A percentile compares a stretch with the other conserved stretches of the same genome.
phyloP scores from a whole-genome alignment of 2,113 vertebrate genomes.

The Gila orcuttii region DNA sequence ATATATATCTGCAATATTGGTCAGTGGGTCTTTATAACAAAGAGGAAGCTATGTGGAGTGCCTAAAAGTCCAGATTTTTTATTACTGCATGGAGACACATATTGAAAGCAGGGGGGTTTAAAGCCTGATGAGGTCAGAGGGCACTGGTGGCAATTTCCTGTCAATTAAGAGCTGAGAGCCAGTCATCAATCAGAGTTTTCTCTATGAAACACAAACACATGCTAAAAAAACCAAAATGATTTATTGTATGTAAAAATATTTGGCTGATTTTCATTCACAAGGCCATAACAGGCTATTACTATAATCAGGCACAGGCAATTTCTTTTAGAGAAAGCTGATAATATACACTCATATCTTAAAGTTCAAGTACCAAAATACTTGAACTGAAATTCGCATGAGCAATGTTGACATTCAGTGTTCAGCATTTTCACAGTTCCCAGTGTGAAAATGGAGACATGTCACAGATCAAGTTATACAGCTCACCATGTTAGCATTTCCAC shows the following conservation, averaged over 20 bases:
- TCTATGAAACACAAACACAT: background rate
- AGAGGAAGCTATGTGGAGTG: background rate
- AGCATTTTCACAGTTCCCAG: background rate
- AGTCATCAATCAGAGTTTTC: conserved; percentile 70
- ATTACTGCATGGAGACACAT: conserved; percentile 8
- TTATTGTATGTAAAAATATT: background rate
- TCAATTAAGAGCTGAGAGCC: conserved; percentile 64
- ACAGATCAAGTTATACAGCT: conserved; percentile 30
- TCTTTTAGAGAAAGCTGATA: background rate
- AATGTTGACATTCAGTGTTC: conserved; percentile 33
- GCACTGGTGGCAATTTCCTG: conserved; percentile 69
- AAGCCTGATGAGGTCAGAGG: conserved; percentile 66
- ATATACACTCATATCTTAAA: conserved; percentile 8
- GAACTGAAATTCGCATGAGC: conserved; percentile 1
- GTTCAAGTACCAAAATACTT: conserved; percentile 26
- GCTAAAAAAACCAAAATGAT: conserved; percentile 5
- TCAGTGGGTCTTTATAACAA: background rate
- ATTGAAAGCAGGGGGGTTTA: conserved; percentile 57
- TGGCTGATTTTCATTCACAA: conserved; percentile 12
- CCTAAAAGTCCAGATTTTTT: background rate
- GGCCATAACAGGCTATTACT: conserved; percentile 17
- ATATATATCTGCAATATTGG: background rate
- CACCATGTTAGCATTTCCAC: conserved; percentile 20
- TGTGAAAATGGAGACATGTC: conserved; percentile 10
- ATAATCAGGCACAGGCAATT: conserved; percentile 7